Conservation (phyloP, 2,888 invertebrate genomes). For the Smittia aterrima region DNA sequence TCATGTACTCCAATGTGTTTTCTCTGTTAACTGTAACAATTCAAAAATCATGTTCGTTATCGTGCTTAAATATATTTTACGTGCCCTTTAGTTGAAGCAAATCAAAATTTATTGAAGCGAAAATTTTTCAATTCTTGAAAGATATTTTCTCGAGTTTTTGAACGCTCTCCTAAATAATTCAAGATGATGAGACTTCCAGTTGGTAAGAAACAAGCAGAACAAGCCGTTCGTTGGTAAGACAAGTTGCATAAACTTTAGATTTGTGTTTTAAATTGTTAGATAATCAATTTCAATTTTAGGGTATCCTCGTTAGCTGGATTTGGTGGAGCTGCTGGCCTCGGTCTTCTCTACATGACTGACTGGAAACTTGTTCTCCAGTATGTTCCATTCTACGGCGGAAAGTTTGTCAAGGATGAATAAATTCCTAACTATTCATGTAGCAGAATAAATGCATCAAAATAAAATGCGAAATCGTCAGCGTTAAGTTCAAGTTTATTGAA, state of each 20-base stretch:
- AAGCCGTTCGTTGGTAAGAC: conserved; percentile 56
- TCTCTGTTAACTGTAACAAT: too few relatives aligned
- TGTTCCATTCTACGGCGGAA: conserved; percentile 73
- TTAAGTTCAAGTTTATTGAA: not conserved
- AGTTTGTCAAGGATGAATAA: conserved; percentile 59
- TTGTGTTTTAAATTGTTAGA: not conserved
- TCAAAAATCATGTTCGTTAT: too few relatives aligned
- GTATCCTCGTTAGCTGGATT: conserved; percentile 62
- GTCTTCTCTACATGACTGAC: conserved; percentile 70
- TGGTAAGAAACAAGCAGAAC: conserved; percentile 63
- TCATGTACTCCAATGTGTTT: too few relatives aligned
- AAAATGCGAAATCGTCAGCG: conserved; percentile 1
- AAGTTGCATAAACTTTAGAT: conserved; percentile 45
- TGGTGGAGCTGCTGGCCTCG: conserved; percentile 64
- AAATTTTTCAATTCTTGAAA: too few relatives aligned
- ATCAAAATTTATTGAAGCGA: too few relatives aligned
- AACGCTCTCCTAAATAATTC: too few relatives aligned
- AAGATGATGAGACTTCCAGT: conserved; percentile 47
- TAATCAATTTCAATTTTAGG: conserved; percentile 50
- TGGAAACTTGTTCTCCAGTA: conserved; percentile 72
- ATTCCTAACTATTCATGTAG: conserved; percentile 1
- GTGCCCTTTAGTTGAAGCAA: too few relatives aligned
- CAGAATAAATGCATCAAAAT: not conserved
- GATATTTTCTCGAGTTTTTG: too few relatives aligned
- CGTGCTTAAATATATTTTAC: too few relatives aligned